Evolutionary conservation across 2,113 vertebrate genomes (phyloP).

Genomic region (Bothrops jararaca): DNA sequence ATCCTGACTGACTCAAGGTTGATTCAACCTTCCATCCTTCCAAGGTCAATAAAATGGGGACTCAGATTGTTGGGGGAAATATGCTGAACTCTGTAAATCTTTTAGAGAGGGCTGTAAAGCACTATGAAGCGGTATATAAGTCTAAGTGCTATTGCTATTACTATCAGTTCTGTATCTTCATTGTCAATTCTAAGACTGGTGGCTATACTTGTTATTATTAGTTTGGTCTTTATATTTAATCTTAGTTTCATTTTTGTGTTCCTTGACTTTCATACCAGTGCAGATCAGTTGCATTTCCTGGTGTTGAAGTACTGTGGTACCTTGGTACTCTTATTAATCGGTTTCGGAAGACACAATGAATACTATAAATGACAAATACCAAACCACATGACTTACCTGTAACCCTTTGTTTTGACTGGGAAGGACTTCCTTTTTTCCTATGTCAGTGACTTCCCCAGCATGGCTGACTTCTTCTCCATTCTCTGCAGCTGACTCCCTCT

Average conservation of each 20-base stretch:
- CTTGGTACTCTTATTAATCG: background rate
- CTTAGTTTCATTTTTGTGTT: background rate
- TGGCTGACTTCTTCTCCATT: too few species aligned
- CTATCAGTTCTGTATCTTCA: background rate
- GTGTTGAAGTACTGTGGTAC: background rate
- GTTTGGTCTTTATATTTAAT: background rate
- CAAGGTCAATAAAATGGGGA: background rate
- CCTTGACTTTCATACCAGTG: background rate
- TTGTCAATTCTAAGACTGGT: background rate
- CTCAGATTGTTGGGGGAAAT: too few species aligned
- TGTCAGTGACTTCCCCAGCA: too few species aligned
- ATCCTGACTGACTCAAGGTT: background rate
- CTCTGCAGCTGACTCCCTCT: too few species aligned
- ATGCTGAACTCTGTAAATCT: background rate
- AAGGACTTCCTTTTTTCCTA: too few species aligned
- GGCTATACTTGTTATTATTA: background rate
- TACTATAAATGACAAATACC: too few species aligned
- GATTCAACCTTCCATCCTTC: background rate
- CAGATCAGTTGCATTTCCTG: background rate
- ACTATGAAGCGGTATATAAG: background rate
- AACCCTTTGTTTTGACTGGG: too few species aligned
- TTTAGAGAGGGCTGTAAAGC: background rate
- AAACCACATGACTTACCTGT: too few species aligned
- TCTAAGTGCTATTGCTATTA: background rate
- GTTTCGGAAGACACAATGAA: too few species aligned